These are phyloP conservation scores for Heptranchias perlo DNA, from an alignment of 2,113 vertebrate genomes.

Conservation along the genomic window DNA sequence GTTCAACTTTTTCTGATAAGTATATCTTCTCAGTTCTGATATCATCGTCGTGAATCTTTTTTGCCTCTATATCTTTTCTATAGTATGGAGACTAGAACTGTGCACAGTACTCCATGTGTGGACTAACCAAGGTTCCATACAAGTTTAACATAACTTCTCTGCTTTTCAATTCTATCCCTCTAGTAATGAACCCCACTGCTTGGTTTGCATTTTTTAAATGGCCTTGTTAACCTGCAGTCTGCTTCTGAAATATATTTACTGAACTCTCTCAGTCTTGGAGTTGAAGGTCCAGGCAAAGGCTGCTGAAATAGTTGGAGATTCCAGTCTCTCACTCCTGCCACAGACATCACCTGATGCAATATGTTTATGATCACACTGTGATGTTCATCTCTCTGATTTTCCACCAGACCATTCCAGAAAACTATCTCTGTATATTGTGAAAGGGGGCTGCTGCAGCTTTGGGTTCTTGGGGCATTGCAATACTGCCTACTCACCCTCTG, in stretches of 20 bases:
- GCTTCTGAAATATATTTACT: background rate
- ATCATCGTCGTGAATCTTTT: no score
- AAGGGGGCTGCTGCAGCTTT: background rate
- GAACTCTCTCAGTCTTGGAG: background rate
- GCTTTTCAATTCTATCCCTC: no score
- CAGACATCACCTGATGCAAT: background rate
- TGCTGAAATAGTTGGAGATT: background rate
- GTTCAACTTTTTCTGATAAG: no score
- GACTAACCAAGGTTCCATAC: no score
- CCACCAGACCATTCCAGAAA: background rate
- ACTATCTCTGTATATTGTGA: background rate
- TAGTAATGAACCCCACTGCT: no score
- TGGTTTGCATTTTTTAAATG: no score
- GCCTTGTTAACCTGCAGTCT: no score
- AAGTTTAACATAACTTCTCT: no score
- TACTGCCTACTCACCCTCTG: constrained; percentile 67
- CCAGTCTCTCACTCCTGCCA: background rate
- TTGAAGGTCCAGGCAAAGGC: background rate
- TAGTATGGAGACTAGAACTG: no score
- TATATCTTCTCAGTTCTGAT: no score
- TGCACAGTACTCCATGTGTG: no score
- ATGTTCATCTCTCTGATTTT: background rate
- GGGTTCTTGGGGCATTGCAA: background rate
- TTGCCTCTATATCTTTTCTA: no score
- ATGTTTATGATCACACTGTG: background rate